Base-by-base conservation (phyloP, 2,113 vertebrate species). In the Gorsachius goisagi region DNA sequence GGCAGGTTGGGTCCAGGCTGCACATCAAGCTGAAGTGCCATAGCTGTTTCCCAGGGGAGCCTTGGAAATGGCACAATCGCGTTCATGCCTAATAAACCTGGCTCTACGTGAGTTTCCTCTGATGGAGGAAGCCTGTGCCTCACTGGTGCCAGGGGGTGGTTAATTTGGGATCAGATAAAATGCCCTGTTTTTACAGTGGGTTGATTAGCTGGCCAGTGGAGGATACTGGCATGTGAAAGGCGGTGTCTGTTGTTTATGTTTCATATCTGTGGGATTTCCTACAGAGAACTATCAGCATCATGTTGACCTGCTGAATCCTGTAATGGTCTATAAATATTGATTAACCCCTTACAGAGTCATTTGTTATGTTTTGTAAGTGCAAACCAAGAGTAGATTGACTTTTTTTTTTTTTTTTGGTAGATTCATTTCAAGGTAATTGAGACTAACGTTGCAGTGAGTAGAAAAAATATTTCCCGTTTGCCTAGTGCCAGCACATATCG, bases 371-470 rank as follows among this genome's bases (percentile, higher is more conserved):
- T 82, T 45, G 22, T 33, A 58, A 64, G 24, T 3, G 9, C 35
- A 75, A 78, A 60, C 10, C 20, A 85, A 78, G 18, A 85, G 59
- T 5, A 44, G 12, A 74, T 20, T 53, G 23, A 27, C 2, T 13
- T 60, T 28, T 60, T 37, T 23, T 85, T 15, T 28, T 49, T 47
- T 28, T 4, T 49, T 44, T 39, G 3, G 7, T 79, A 83, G 16
- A 39, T 88, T 85, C 1, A 79, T 79, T 91, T 88, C 19, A 55
- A 77, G 9, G n/a, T 83, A 86, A 89, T 85, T 82, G 27, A 82
- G 39, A 75, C 6, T 91, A 82, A 79, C n/a, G 24, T 58, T 64
- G 24, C 27, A 79, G 28, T 24, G 32, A 76, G 28, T 45, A 79
- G 53, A 76, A 79, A 82, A 85, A 73, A 47, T 21, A 24, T 67